A percentile compares a stretch with the other conserved stretches of the same genome.
phyloP scores from a whole-genome alignment of 1,140 invertebrate species.

The Drosophila navojoa region DNA sequence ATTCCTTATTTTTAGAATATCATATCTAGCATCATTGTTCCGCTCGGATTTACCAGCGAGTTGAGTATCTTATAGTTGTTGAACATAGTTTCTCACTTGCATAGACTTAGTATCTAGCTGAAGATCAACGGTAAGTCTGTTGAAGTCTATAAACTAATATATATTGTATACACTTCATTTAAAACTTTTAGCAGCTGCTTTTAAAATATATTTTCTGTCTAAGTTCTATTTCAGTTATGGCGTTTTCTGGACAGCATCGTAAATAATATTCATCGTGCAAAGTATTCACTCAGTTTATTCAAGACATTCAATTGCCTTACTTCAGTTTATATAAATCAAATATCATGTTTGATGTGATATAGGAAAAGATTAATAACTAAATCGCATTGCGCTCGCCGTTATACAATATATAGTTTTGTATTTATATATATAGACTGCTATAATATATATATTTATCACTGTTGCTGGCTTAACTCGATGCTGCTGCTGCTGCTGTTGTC shows the following conservation, averaged over 20 bases:
- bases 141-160: background rate
- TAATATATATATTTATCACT: slow-evolving; percentile 77
- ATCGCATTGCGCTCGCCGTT: slow-evolving; percentile 59
- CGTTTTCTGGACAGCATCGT: slow-evolving; percentile 54
- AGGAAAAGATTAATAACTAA: slow-evolving; percentile 37
- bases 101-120: background rate
- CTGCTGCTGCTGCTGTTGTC: slow-evolving; percentile 8
- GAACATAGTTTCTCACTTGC: slow-evolving; percentile 10
- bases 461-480: slow-evolving; percentile 61
- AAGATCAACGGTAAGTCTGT: slow-evolving; percentile 7
- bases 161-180: slow-evolving; percentile 1
- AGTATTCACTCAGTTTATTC: slow-evolving; percentile 55
- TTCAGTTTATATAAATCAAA: slow-evolving; percentile 43
- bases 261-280: slow-evolving; percentile 42
- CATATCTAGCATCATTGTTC: slow-evolving; percentile 48
- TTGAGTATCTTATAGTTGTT: slow-evolving; percentile 55
- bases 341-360: slow-evolving; percentile 26
- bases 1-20: slow-evolving; percentile 50
- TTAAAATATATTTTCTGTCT: slow-evolving; percentile 25
- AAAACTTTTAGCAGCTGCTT: slow-evolving; percentile 12
- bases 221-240: slow-evolving; percentile 47
- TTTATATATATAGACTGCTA: slow-evolving; percentile 61
- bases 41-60: slow-evolving; percentile 4
- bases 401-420: slow-evolving; percentile 52
- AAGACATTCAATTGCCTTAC: slow-evolving; percentile 39